Evolutionary conservation across 2,888 invertebrate genomes (phyloP).

Genomic region (Scelioninae gen. 1): DNA sequence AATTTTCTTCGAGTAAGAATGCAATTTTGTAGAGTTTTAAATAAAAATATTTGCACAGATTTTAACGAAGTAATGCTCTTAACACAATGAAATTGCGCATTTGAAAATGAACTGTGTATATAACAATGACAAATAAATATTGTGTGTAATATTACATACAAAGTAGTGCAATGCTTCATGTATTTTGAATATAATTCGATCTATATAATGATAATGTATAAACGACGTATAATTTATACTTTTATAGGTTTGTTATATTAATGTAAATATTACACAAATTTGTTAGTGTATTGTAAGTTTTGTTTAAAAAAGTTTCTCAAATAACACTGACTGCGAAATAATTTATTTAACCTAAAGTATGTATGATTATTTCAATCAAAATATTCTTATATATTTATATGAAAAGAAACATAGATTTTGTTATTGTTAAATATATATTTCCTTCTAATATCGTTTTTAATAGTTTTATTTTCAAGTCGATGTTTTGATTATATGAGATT

Average conservation of each 20-base stretch:
- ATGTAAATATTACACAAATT: constrained; percentile 47
- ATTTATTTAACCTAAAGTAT: constrained; percentile 1
- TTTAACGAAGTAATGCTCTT: neutral
- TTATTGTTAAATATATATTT: neutral
- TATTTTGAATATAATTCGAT: constrained; percentile 47
- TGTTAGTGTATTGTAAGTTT: constrained; percentile 20
- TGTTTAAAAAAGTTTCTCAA: constrained; percentile 1
- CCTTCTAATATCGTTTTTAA: constrained; percentile 1
- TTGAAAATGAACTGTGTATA: constrained; percentile 3
- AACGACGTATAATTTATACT: constrained; percentile 30
- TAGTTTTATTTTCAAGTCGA: constrained; percentile 9
- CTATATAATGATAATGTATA: constrained; percentile 25
- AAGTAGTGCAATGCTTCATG: constrained; percentile 14
- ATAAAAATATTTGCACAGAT: no score
- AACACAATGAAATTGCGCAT: neutral
- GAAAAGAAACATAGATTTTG: constrained; percentile 25
- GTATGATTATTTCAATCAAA: no score
- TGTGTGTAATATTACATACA: constrained; percentile 7
- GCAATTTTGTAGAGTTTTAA: no score
- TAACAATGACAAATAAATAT: neutral
- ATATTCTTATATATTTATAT: constrained; percentile 23
- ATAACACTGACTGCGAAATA: constrained; percentile 13
- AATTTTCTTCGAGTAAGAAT: no score
- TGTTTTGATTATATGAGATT: no score
- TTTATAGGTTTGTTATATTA: constrained; percentile 51